Base-by-base conservation (phyloP, 2,888 invertebrate species). In the Eristalinus sepulchralis region DNA sequence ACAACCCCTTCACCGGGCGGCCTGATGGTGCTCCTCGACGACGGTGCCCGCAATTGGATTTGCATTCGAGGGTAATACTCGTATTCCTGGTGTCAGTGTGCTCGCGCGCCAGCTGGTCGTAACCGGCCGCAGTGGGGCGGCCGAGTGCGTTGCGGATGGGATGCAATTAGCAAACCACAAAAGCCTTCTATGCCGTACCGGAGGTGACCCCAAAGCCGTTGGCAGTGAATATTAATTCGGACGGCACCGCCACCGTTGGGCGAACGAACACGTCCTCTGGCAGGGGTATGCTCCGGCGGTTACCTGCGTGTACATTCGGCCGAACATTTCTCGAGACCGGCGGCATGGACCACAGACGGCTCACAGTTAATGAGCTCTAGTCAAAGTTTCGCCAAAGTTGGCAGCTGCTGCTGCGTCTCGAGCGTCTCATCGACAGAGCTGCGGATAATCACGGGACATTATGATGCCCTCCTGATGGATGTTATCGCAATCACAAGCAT, bases 361-460 rank as follows among this genome's bases (percentile, higher is more conserved):
- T 82, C 70, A 70, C 36, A 85, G 77, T 73, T 85, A 85, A 85
- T 85, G 82, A 82, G 82, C 77, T 73, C 82, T 85, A 82, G 73
- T 82, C 82, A 82, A 73, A 82, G 72, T 82, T 82, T 85, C 17
- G 72, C 59, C 81, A 77, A 81, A 79, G 79, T 83, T 59, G 59
- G 57, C 83, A 59, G 47, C 62, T 66, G 75, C 33, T 55, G n/a
- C 2, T 6, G 57, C 6, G 57, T 57, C 24, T 66, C 27, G 34
- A 47, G 31, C 53, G 62, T 47, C 22, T 13, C 63, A 17, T 13
- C 66, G 39, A 2, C 39, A n/a, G 39, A 2, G 39, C 57, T 13
- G 24, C 57, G 22, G 57, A 57, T 27, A 57, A 85, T 85, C 82
- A 78, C 73, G 24, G 53, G 34, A 70, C 77, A 85, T 78, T 85